Conservation (phyloP, 2,888 invertebrate species). For the Agapostemon virescens region DNA sequence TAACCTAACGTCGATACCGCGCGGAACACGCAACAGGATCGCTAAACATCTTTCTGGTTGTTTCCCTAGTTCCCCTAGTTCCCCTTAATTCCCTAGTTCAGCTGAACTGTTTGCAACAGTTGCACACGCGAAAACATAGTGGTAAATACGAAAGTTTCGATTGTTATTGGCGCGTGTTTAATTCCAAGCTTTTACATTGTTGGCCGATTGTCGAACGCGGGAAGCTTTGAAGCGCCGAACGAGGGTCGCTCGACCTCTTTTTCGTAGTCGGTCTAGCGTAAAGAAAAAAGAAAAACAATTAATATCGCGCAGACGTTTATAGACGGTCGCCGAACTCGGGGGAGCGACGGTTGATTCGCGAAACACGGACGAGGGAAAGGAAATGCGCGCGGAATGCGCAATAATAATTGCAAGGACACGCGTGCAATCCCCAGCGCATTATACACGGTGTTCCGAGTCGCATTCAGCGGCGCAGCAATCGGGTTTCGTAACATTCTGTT, state of each 20-base stretch:
- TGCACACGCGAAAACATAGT: neutral
- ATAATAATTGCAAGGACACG: slow-evolving; percentile 17
- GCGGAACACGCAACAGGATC: neutral
- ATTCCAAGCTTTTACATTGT: neutral
- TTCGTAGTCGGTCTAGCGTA: neutral
- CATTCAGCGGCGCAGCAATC: slow-evolving; percentile 46
- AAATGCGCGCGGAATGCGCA: neutral
- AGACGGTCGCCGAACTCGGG: neutral
- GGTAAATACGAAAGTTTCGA: neutral
- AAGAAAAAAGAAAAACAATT: neutral
- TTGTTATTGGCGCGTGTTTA: slow-evolving; percentile 4
- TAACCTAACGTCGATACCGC: too few species aligned
- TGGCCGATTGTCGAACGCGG: neutral
- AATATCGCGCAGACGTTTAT: neutral
- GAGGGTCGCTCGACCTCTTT: slow-evolving; percentile 4
- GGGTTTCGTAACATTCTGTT: slow-evolving; percentile 35
- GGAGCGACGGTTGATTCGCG: neutral
- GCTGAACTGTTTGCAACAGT: neutral
- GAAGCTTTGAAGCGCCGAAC: slow-evolving; percentile 1
- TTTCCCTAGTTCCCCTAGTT: too few species aligned
- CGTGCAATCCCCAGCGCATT: slow-evolving; percentile 7
- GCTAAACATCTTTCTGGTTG: neutral
- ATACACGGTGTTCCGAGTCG: slow-evolving; percentile 37
- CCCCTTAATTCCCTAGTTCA: too few species aligned
- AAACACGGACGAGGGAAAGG: neutral